These are phyloP conservation scores for Anhinga anhinga DNA, from an alignment of 2,113 vertebrate genomes.

Conservation along the genomic window DNA sequence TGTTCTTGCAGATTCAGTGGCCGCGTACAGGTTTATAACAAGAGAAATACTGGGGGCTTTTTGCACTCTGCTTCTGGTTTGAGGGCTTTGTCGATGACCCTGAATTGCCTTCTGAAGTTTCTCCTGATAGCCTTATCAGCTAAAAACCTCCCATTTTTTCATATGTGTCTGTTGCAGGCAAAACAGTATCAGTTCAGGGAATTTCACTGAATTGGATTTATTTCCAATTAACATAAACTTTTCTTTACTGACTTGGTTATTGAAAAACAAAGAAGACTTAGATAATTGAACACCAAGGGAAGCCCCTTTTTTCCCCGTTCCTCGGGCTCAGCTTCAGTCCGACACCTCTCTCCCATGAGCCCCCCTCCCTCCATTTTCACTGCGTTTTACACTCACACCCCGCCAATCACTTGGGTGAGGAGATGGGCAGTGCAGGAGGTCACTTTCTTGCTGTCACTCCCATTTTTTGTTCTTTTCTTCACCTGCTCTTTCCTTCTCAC, in stretches of 20 bases:
- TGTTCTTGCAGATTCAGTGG: not conserved
- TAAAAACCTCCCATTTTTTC: not conserved
- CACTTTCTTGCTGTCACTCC: not conserved
- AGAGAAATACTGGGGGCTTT: not conserved
- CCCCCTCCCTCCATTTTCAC: not conserved
- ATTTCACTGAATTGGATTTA: slow-evolving; percentile 23
- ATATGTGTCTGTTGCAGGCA: not conserved
- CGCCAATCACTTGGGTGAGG: not conserved
- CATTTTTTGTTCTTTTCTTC: not conserved
- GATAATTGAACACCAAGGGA: not conserved
- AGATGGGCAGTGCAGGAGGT: not conserved
- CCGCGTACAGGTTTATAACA: not conserved
- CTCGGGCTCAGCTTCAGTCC: not conserved
- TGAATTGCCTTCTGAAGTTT: not conserved
- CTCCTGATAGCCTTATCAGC: not conserved
- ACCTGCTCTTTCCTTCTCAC: not conserved
- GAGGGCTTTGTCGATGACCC: not conserved
- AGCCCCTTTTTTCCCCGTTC: not conserved
- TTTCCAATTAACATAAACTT: slow-evolving; percentile 20
- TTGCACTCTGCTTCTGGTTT: not conserved
- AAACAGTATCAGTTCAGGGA: slow-evolving; percentile 29
- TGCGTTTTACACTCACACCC: not conserved
- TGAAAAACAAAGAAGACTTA: not conserved
- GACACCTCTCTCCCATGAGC: not conserved
- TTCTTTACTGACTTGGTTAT: not conserved